phyloP scores from a whole-genome alignment of 1,140 invertebrate species.

The Triops cancriformis region DNA sequence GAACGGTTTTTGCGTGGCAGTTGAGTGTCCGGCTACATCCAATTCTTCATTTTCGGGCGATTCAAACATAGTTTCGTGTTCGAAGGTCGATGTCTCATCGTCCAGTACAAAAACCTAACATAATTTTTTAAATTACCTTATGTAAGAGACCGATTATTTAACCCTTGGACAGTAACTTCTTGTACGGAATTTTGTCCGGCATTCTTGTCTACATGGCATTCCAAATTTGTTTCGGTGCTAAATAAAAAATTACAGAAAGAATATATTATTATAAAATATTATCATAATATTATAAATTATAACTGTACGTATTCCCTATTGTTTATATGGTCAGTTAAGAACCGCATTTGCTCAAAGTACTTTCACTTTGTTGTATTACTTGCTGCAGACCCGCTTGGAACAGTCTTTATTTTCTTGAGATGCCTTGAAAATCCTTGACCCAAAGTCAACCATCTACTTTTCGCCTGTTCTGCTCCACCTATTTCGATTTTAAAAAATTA shows the following conservation, averaged over 20 bases:
- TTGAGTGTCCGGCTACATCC: not conserved
- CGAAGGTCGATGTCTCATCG: not conserved
- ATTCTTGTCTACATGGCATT: not conserved
- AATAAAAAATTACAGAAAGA: not conserved
- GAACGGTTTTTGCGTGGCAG: not conserved
- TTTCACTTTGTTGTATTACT: no score
- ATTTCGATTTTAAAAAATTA: no score
- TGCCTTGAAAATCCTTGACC: no score
- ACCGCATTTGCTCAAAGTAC: not conserved
- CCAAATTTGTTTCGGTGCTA: no score
- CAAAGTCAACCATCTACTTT: no score
- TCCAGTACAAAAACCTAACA: not conserved
- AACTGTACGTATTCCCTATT: not conserved
- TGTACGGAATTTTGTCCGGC: no score
- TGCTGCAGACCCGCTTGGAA: no score
- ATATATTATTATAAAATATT: no score
- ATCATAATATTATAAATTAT: not conserved
- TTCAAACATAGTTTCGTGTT: not conserved
- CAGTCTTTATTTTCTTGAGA: no score
- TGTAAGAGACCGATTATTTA: not conserved
- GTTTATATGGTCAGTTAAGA: not conserved
- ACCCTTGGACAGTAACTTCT: not conserved
- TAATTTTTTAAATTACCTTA: not conserved
- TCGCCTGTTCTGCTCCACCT: no score
- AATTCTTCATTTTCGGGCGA: not conserved